Conservation (phyloP, 2,888 invertebrate genomes). For the Orchesella flavescens region DNA sequence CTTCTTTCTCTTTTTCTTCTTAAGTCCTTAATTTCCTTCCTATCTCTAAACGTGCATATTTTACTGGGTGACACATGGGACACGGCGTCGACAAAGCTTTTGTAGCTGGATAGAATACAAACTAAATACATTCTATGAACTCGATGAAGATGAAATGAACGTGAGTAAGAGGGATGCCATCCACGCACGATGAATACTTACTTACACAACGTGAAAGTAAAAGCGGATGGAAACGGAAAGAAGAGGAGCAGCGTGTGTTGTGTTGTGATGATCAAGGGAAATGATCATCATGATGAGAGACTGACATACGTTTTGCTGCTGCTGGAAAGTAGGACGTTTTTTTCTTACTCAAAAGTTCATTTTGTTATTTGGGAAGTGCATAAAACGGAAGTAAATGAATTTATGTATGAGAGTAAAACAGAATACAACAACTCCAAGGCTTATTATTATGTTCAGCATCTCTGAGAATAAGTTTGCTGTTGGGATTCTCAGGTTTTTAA, state of each 20-base stretch:
- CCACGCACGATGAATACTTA: not conserved
- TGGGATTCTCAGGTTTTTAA: conserved; percentile 8
- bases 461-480: not conserved
- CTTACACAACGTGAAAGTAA: too few species aligned
- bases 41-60: not conserved
- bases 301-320: conserved; percentile 3
- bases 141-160: too few species aligned
- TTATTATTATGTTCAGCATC: conserved; percentile 18
- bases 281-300: conserved; percentile 14
- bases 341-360: not conserved
- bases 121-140: too few species aligned
- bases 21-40: conserved; percentile 49
- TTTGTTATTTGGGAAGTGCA: not conserved
- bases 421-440: too few species aligned
- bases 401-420: conserved; percentile 20
- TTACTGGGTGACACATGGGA: conserved; percentile 48
- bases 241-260: not conserved
- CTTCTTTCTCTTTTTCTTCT: conserved; percentile 6
- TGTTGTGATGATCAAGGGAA: conserved; percentile 14
- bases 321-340: not conserved
- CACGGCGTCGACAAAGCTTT: not conserved
- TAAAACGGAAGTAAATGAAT: conserved; percentile 44
- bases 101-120: not conserved
- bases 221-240: not conserved
- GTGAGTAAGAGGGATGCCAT: not conserved